Conservation (phyloP, 2,888 invertebrate species). For the Tiliacea citrago region DNA sequence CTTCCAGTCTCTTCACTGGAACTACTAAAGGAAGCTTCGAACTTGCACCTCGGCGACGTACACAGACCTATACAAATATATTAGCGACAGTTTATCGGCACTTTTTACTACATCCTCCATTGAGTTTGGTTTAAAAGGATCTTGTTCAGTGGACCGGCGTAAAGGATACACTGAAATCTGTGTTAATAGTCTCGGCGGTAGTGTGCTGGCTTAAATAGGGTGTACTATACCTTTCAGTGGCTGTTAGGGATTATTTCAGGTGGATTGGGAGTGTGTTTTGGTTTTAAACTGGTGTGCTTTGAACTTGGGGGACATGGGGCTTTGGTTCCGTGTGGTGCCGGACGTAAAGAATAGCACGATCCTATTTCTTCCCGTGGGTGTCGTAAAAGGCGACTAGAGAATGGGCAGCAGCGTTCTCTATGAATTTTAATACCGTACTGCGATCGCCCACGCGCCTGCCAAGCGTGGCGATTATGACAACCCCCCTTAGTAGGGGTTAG, state of each 20-base stretch:
- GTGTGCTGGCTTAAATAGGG: constrained; percentile 43
- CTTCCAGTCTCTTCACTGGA: constrained; percentile 38
- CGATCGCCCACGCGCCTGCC: no score
- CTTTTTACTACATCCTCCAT: constrained; percentile 58
- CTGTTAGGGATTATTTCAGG: constrained; percentile 46
- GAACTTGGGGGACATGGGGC: no score
- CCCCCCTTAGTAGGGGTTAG: no score
- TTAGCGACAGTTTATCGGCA: constrained; percentile 58
- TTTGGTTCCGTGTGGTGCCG: no score
- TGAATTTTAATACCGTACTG: no score
- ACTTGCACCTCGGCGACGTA: constrained; percentile 51
- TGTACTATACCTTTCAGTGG: constrained; percentile 36
- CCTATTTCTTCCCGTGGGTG: no score
- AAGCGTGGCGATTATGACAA: no score
- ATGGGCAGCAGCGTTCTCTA: no score
- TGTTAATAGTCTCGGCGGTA: constrained; percentile 51
- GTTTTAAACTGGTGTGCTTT: constrained; percentile 7
- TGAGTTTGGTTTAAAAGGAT: constrained; percentile 59
- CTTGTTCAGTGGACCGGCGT: constrained; percentile 46
- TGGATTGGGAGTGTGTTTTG: constrained; percentile 18
- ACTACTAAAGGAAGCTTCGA: constrained; percentile 45
- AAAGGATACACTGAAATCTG: constrained; percentile 58
- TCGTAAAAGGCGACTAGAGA: no score
- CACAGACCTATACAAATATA: constrained; percentile 65
- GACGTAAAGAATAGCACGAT: no score